These are phyloP conservation scores for Nematolebias whitei DNA, from an alignment of 2,113 vertebrate species.

Conservation along the genomic window DNA sequence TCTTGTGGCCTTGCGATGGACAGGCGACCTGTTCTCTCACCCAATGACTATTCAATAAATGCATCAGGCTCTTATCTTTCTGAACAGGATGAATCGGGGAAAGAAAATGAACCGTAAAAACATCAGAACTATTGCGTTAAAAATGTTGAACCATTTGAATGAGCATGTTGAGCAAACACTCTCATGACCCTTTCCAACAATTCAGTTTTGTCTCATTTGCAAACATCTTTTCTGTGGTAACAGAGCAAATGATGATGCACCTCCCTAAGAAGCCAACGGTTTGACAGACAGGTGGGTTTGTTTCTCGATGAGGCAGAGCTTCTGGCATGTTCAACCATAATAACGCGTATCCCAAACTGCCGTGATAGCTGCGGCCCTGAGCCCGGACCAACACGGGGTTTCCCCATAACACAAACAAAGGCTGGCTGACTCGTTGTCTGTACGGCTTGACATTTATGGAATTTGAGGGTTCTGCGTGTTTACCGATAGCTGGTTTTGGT, in stretches of 20 bases:
- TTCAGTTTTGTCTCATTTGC: constrained; percentile 42
- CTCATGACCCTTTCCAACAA: neutral
- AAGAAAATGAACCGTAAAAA: too few species aligned
- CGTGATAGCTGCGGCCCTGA: constrained; percentile 54
- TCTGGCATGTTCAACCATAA: constrained; percentile 74
- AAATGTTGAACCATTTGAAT: constrained; percentile 30
- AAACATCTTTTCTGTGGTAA: constrained; percentile 27
- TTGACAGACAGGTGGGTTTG: constrained; percentile 71
- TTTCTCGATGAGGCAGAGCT: constrained; percentile 68
- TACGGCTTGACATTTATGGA: constrained; percentile 60
- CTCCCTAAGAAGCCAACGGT: constrained; percentile 54
- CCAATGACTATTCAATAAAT: too few species aligned
- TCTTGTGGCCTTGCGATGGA: too few species aligned
- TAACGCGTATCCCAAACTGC: constrained; percentile 58
- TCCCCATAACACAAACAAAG: constrained; percentile 60
- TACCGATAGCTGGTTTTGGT: constrained; percentile 70
- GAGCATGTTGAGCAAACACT: constrained; percentile 22
- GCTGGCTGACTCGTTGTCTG: constrained; percentile 54
- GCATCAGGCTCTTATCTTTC: too few species aligned
- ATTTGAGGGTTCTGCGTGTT: constrained; percentile 68
- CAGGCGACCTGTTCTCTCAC: too few species aligned
- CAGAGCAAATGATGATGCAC: constrained; percentile 46
- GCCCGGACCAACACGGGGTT: constrained; percentile 59
- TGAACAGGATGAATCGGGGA: too few species aligned
- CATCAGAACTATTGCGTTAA: too few species aligned